A percentile compares a stretch with the other conserved stretches of the same genome.
Conservation (phyloP, 2,888 invertebrate genomes). For the Lasioglossum villosulum region DNA sequence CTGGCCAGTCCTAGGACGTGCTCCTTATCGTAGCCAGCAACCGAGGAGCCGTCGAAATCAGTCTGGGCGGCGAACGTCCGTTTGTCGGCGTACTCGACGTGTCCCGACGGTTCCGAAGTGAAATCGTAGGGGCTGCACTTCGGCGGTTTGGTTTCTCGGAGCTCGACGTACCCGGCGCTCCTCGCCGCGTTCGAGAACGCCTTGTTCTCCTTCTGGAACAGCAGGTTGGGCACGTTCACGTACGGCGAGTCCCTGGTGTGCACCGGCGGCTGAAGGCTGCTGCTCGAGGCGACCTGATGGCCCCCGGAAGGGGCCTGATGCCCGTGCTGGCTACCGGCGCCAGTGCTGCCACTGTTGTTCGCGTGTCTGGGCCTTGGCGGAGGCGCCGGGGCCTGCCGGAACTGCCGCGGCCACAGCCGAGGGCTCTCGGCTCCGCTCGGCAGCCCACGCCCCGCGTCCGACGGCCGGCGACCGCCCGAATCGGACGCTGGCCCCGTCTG, state of each 20-base stretch:
- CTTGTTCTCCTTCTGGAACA: conserved; percentile 79
- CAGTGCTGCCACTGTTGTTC: conserved; percentile 62
- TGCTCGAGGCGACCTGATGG: not conserved
- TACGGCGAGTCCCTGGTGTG: conserved; percentile 79
- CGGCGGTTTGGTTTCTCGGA: conserved; percentile 74
- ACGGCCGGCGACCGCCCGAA: conserved; percentile 76
- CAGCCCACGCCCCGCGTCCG: conserved; percentile 77
- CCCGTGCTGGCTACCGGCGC: conserved; percentile 71
- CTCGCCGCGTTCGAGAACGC: conserved; percentile 77
- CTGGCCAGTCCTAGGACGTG: conserved; percentile 36
- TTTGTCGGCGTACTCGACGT: conserved; percentile 81
- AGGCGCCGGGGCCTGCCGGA: conserved; percentile 84
- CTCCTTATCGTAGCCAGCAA: conserved; percentile 71
- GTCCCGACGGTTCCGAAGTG: conserved; percentile 82
- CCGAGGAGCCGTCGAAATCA: conserved; percentile 66
- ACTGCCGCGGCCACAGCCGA: conserved; percentile 87
- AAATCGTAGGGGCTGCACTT: conserved; percentile 80
- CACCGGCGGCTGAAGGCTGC: conserved; percentile 81
- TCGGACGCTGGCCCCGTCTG: not conserved
- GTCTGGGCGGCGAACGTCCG: conserved; percentile 72
- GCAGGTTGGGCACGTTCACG: conserved; percentile 80
- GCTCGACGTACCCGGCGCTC: conserved; percentile 80
- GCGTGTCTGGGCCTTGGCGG: conserved; percentile 78
- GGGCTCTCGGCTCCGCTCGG: conserved; percentile 89
- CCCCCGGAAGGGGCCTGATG: conserved; percentile 49